Conservation (phyloP, 2,113 vertebrate genomes). For the Cavia porcellus region DNA sequence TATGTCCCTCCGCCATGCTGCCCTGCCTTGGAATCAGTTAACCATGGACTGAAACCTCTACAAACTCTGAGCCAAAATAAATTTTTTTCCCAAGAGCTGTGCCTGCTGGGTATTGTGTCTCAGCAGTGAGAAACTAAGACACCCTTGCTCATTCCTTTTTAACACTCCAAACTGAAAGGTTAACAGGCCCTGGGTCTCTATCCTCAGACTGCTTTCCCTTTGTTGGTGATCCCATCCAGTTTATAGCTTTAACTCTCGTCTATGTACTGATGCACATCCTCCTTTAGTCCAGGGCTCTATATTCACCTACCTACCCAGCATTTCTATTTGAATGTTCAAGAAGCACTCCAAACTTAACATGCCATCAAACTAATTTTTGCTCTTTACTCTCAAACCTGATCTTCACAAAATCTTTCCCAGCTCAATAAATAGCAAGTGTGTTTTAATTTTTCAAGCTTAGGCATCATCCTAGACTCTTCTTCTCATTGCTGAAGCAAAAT, state of each 20-base stretch:
- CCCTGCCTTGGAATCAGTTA: background rate
- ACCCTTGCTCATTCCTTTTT: slow-evolving; percentile 8
- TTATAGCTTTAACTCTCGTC: background rate
- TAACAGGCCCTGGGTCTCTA: background rate
- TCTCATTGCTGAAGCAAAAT: background rate
- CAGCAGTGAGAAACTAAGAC: background rate
- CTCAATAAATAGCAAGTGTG: background rate
- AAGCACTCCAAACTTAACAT: background rate
- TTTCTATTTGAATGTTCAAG: slow-evolving; percentile 1
- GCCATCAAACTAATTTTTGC: background rate
- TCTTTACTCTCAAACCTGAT: background rate
- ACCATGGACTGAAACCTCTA: background rate
- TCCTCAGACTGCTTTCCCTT: background rate
- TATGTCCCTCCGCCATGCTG: background rate
- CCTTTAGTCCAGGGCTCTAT: background rate
- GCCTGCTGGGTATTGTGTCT: background rate
- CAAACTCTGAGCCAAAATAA: background rate
- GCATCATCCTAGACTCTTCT: background rate
- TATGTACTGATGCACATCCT: background rate
- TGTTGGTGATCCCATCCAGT: background rate
- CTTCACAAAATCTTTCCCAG: background rate
- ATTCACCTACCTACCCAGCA: background rate
- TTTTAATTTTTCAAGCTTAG: background rate
- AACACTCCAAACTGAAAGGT: background rate
- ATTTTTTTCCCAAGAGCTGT: background rate